A percentile compares a stretch with the other conserved stretches of the same genome.
phyloP scores from a whole-genome alignment of 1,140 invertebrate species.

The Luehdorfia chinensis region DNA sequence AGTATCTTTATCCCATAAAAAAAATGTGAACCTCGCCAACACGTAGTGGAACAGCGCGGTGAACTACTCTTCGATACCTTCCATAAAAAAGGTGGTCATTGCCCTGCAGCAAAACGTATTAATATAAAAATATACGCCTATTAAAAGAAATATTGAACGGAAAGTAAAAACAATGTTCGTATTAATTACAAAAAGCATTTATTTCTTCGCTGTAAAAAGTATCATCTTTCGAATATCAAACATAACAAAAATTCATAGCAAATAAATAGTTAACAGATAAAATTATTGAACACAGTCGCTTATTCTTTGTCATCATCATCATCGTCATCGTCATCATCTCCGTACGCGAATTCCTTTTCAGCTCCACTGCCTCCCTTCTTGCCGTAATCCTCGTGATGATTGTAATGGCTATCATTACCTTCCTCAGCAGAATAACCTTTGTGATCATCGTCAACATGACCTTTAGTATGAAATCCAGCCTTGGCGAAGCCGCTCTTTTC shows the following conservation, averaged over 20 bases:
- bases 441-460: constrained; percentile 62
- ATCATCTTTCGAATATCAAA: constrained; percentile 56
- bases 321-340: constrained; percentile 43
- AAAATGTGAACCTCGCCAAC: too few species aligned
- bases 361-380: constrained; percentile 49
- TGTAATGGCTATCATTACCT: constrained; percentile 53
- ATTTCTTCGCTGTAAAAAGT: constrained; percentile 50
- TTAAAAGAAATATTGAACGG: too few species aligned
- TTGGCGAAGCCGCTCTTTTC: constrained; percentile 72
- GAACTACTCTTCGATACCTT: too few species aligned
- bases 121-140: too few species aligned
- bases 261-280: constrained; percentile 43
- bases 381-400: constrained; percentile 42
- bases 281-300: constrained; percentile 19
- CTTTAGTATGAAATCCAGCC: constrained; percentile 74
- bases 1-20: too few species aligned
- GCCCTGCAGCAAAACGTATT: too few species aligned
- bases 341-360: constrained; percentile 51
- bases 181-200: too few species aligned
- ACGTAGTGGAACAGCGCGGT: too few species aligned
- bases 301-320: constrained; percentile 39
- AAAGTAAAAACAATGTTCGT: too few species aligned
- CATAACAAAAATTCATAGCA: constrained; percentile 63
- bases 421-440: constrained; percentile 63
- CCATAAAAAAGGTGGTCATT: too few species aligned